These are phyloP conservation scores for Champsocephalus gunnari DNA, from an alignment of 2,797 vertebrate genomes.

Conservation along the genomic window DNA sequence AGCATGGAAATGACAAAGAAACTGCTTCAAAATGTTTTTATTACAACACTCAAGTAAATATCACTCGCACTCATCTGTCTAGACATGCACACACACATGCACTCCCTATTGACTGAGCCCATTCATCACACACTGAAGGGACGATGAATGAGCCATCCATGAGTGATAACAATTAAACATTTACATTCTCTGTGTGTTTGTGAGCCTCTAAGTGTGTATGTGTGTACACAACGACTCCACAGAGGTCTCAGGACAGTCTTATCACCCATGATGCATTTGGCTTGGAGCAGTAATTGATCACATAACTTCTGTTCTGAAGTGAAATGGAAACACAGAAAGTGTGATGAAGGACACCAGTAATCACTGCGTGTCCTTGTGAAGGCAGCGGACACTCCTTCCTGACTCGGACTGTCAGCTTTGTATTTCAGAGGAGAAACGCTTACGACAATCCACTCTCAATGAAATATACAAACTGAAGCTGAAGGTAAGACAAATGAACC, in stretches of 20 bases:
- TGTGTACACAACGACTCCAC: background rate
- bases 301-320: constrained; percentile 37
- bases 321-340: constrained; percentile 41
- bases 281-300: constrained; percentile 21
- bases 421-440: background rate
- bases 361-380: constrained; percentile 30
- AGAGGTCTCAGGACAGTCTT: constrained; percentile 19
- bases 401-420: constrained; percentile 27
- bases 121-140: constrained; percentile 60
- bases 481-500: no score
- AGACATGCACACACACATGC: background rate
- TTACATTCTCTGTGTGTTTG: constrained; percentile 16
- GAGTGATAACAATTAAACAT: constrained; percentile 57
- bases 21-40: background rate
- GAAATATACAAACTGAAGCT: no score
- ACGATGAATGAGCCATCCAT: constrained; percentile 44
- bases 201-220: constrained; percentile 12
- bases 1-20: background rate
- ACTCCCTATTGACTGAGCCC: constrained; percentile 52
- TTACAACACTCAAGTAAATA: constrained; percentile 2
- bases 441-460: no score
- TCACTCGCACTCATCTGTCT: constrained; percentile 4
- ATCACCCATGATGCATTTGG: constrained; percentile 12
- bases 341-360: constrained; percentile 21
- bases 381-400: constrained; percentile 26